Percentiles rank a stretch among this genome's conserved stretches.
These are phyloP conservation scores for Varanus salvator DNA, from an alignment of 2,113 vertebrate species.

Conservation along the genomic window DNA sequence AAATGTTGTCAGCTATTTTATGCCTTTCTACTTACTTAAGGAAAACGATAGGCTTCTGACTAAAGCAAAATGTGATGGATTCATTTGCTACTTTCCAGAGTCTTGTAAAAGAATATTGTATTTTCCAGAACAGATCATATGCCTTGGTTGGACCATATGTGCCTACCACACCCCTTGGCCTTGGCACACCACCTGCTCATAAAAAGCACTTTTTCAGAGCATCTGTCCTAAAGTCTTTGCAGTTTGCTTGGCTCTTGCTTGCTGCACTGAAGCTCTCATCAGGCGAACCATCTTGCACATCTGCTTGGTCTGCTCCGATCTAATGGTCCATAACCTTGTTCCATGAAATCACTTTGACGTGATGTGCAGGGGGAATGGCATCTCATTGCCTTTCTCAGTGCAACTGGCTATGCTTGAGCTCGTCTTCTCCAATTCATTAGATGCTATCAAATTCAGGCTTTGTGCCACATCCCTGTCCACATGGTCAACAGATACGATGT, in stretches of 20 bases:
- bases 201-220: slow-evolving; percentile 18
- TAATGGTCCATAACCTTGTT: not conserved
- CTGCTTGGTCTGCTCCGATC: not conserved
- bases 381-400: not conserved
- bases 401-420: not conserved
- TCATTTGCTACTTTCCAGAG: not conserved
- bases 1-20: not conserved
- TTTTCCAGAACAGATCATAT: not conserved
- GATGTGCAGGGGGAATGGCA: not conserved
- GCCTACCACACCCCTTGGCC: not conserved
- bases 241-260: slow-evolving; percentile 1
- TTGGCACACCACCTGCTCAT: not conserved
- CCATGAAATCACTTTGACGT: not conserved
- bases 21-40: not conserved
- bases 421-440: not conserved
- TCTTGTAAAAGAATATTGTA: not conserved
- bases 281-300: not conserved
- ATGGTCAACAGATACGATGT: not conserved
- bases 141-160: not conserved
- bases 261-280: not conserved
- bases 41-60: not conserved
- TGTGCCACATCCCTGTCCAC: not conserved
- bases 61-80: not conserved
- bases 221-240: not conserved
- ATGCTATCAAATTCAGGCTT: not conserved